phyloP scores from a whole-genome alignment of 2,888 invertebrate species.

The Teinopalpus imperialis region DNA sequence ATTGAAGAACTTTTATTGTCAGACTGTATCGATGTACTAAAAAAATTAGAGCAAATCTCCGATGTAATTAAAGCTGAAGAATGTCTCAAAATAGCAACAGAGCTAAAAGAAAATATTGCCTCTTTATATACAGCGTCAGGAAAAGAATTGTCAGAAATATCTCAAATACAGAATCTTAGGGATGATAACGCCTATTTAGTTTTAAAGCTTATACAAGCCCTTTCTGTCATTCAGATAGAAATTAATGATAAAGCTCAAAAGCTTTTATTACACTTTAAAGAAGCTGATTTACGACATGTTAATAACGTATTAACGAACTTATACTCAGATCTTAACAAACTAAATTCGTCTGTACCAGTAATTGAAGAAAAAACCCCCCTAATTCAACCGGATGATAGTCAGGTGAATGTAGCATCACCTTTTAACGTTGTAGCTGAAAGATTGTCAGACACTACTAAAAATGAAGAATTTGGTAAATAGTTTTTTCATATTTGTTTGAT shows the following conservation, averaged over 20 bases:
- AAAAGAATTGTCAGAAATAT: not conserved
- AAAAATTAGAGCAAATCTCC: not conserved
- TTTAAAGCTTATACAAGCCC: conserved; percentile 4
- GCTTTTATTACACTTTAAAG: not conserved
- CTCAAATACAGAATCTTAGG: not conserved
- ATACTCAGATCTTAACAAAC: not conserved
- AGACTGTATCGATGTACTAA: not conserved
- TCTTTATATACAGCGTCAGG: not conserved
- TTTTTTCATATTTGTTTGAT: no score
- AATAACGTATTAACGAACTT: conserved; percentile 1
- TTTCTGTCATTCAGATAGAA: not conserved
- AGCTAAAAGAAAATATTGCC: conserved; percentile 9
- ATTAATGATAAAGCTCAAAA: not conserved
- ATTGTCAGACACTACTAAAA: no score
- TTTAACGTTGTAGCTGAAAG: no score
- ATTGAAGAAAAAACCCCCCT: not conserved
- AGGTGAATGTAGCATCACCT: no score
- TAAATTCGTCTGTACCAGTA: not conserved
- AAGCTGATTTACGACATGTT: not conserved
- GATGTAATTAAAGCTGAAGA: not conserved
- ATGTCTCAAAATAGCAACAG: conserved; percentile 1
- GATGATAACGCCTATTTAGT: not conserved
- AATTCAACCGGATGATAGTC: no score
- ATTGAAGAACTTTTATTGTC: not conserved
- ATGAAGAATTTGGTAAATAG: no score